phyloP scores from a whole-genome alignment of 2,797 vertebrate species.

The Anomalospiza imberbis region DNA sequence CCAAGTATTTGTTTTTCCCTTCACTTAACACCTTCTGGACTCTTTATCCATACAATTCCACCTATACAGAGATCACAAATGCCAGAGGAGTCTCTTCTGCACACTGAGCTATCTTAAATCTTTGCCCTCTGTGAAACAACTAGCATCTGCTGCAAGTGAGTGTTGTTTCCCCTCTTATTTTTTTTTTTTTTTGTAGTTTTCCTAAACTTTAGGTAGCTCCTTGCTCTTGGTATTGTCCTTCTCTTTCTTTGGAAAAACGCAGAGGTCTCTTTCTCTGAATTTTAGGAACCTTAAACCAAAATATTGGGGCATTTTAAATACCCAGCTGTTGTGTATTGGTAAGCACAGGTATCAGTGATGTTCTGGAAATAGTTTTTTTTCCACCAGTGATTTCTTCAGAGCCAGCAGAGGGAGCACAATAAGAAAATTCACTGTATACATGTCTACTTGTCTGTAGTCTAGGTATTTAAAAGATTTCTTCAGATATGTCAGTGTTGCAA shows the following conservation, averaged over 20 bases:
- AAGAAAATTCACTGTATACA: not conserved
- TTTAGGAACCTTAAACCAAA: not conserved
- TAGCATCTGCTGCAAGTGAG: not conserved
- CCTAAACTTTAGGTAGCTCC: not conserved
- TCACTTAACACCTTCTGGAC: not conserved
- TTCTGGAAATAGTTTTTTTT: not conserved
- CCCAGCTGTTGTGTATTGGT: not conserved
- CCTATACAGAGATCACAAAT: not conserved
- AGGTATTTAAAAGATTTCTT: not conserved
- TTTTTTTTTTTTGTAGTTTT: not conserved
- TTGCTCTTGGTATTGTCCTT: not conserved
- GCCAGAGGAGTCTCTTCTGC: not conserved
- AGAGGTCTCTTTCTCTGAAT: not conserved
- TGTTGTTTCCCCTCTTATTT: too few species aligned
- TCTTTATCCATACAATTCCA: not conserved
- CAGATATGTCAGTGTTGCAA: not conserved
- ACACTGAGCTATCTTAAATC: not conserved
- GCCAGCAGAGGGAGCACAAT: conserved; percentile 55
- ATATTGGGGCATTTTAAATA: not conserved
- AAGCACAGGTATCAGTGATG: not conserved
- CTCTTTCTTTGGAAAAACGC: not conserved
- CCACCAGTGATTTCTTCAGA: not conserved
- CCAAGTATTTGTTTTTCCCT: not conserved
- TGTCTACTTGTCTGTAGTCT: not conserved
- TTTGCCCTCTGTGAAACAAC: not conserved